Conservation (phyloP, 2,888 invertebrate genomes). For the Rhogogaster chlorosoma region DNA sequence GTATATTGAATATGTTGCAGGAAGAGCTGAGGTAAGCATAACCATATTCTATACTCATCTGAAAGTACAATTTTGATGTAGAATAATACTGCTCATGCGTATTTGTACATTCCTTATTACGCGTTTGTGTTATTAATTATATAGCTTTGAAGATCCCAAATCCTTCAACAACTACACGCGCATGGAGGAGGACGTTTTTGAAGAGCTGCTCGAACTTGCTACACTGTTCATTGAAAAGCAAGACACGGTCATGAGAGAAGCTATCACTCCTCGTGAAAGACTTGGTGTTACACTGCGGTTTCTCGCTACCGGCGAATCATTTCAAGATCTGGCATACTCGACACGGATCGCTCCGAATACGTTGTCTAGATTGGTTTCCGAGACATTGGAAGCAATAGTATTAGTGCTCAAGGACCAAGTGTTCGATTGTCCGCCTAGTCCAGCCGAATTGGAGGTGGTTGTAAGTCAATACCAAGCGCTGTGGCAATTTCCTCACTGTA, state of each 20-base stretch:
- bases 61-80: neutral
- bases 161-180: constrained; percentile 61
- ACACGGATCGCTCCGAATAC: constrained; percentile 23
- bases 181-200: constrained; percentile 60
- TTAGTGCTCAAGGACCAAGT: neutral
- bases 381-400: constrained; percentile 13
- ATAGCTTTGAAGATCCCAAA: constrained; percentile 54
- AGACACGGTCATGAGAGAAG: constrained; percentile 61
- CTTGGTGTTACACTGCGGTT: constrained; percentile 57
- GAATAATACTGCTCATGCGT: neutral
- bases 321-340: neutral
- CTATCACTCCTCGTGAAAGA: constrained; percentile 62
- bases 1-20: constrained; percentile 46
- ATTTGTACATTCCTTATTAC: too few species aligned
- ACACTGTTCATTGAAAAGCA: constrained; percentile 59
- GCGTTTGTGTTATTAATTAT: too few species aligned
- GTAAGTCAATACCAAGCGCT: neutral
- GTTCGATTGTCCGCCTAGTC: neutral
- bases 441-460: neutral
- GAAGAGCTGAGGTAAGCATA: constrained; percentile 38
- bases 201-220: constrained; percentile 57
- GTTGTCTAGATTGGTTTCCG: neutral
- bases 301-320: constrained; percentile 52
- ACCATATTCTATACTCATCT: neutral
- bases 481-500: constrained; percentile 44